Evolutionary conservation across 2,113 vertebrate genomes (phyloP), one percentile per base, ranked within the genome.

Genomic region (Clupea harengus): DNA sequence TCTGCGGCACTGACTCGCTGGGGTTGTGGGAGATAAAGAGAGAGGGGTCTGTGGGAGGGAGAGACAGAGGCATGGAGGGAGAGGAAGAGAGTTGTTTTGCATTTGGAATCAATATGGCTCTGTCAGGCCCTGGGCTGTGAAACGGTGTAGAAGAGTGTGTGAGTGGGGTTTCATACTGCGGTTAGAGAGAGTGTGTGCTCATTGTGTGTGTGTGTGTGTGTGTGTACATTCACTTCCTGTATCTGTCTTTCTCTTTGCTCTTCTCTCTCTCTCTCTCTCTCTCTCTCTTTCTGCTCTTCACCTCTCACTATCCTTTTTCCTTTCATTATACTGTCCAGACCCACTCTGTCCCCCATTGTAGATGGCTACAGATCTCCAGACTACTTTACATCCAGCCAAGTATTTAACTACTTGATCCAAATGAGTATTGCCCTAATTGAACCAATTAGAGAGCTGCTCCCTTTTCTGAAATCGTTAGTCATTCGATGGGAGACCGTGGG

Each of bases 1-100:
- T 86, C 81, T 67, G 80, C 90, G 82, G 85, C 83, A 80, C 80
- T 60, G 88, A 84, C 45, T 0, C 39, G 25, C 46, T 50, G 57
- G 81, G 78, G 86, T 89, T 60, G 78, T 86, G 87, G 45, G 78
- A 83, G 85, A 87, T 78, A 89, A 85, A 91, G 87, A 84, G 87
- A 84, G 52, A 85, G 87, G 85, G 67, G 28, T 39, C 28, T 32
- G 67, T 32, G 67, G 28, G 28, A 75, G 64, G 28, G 64, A 72
- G 64, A 75, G 67, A 75, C 25, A 75, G 28, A 39, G 67, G 28
- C 13, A 75, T 15, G 28, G 67, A 75, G n/a, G 28, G 67, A 15
- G 67, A 75, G 67, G 25, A 32, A 32, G 64, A 72, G 25, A 75
- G 67, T 72, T 75, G 67, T 75, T 75, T 75, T 75, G 67, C 67